phyloP scores from a whole-genome alignment of 2,888 invertebrate species.

The Ptychoptera albimana region DNA sequence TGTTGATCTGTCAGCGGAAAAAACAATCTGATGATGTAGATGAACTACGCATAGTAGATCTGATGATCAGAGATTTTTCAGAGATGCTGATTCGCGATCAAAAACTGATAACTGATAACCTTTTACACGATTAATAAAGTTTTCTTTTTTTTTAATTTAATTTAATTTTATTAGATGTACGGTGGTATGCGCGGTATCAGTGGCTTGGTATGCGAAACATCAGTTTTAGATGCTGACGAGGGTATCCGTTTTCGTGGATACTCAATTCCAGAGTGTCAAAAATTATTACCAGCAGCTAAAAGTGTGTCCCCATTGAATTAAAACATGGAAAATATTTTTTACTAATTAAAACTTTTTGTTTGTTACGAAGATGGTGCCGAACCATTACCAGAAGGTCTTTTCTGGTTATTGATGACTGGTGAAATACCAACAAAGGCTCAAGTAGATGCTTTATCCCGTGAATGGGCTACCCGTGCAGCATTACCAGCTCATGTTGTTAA shows the following conservation, averaged over 20 bases:
- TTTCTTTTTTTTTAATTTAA: no score
- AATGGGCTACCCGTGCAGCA: slow-evolving; percentile 57
- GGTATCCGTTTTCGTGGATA: slow-evolving; percentile 86
- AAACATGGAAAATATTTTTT: not conserved
- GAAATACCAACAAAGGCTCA: slow-evolving; percentile 72
- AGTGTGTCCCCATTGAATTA: not conserved
- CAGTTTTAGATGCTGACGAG: slow-evolving; percentile 82
- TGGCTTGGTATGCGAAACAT: slow-evolving; percentile 83
- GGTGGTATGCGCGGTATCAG: slow-evolving; percentile 92
- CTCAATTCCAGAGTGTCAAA: slow-evolving; percentile 84
- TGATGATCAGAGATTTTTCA: no score
- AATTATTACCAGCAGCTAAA: slow-evolving; percentile 62
- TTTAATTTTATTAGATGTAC: slow-evolving; percentile 38
- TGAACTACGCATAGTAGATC: no score
- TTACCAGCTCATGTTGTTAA: slow-evolving; percentile 68
- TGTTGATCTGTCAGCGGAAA: no score
- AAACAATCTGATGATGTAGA: no score
- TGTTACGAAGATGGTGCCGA: slow-evolving; percentile 45
- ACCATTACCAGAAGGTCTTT: slow-evolving; percentile 86
- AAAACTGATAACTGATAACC: no score
- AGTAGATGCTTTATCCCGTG: slow-evolving; percentile 49
- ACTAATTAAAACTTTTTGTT: not conserved
- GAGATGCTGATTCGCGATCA: no score
- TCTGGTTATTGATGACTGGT: slow-evolving; percentile 83
- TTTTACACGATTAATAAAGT: no score